phyloP scores from a whole-genome alignment of 2,888 invertebrate species.

The Tetrapedia diversipes region DNA sequence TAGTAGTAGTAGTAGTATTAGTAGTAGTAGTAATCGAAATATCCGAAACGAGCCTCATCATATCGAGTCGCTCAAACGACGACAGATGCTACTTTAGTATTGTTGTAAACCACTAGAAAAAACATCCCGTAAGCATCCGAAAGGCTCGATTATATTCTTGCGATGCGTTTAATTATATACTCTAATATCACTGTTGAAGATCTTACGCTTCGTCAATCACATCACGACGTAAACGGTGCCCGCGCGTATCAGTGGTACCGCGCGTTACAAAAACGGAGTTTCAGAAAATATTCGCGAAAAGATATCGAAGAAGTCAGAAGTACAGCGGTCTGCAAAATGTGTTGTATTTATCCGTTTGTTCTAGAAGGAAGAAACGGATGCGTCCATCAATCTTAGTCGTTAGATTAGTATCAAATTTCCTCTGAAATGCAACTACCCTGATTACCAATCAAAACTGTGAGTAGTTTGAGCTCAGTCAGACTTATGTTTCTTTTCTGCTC shows the following conservation, averaged over 20 bases:
- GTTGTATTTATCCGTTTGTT: slow-evolving; percentile 4
- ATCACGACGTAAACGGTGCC: slow-evolving; percentile 31
- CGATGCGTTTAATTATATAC: slow-evolving; percentile 47
- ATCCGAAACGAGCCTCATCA: not conserved
- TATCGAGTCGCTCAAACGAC: slow-evolving; percentile 10
- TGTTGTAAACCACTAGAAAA: slow-evolving; percentile 49
- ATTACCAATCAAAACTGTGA: slow-evolving; percentile 54
- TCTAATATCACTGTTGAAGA: slow-evolving; percentile 61
- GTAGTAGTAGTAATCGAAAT: not conserved
- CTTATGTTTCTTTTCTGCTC: slow-evolving; percentile 25
- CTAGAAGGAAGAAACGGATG: slow-evolving; percentile 1
- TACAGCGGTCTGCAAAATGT: slow-evolving; percentile 46
- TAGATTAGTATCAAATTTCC: slow-evolving; percentile 32
- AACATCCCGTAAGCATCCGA: slow-evolving; percentile 25
- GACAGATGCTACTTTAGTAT: slow-evolving; percentile 18
- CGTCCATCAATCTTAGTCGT: slow-evolving; percentile 11
- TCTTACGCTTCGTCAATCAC: slow-evolving; percentile 9
- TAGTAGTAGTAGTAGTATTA: no score
- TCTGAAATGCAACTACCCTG: slow-evolving; percentile 53
- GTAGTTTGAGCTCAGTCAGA: slow-evolving; percentile 49
- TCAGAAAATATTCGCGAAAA: slow-evolving; percentile 41
- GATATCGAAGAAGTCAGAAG: slow-evolving; percentile 56
- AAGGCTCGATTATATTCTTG: slow-evolving; percentile 19
- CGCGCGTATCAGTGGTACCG: slow-evolving; percentile 12
- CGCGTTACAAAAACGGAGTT: slow-evolving; percentile 37